Conservation (phyloP, 2,113 vertebrate species). For the Trinectes maculatus region DNA sequence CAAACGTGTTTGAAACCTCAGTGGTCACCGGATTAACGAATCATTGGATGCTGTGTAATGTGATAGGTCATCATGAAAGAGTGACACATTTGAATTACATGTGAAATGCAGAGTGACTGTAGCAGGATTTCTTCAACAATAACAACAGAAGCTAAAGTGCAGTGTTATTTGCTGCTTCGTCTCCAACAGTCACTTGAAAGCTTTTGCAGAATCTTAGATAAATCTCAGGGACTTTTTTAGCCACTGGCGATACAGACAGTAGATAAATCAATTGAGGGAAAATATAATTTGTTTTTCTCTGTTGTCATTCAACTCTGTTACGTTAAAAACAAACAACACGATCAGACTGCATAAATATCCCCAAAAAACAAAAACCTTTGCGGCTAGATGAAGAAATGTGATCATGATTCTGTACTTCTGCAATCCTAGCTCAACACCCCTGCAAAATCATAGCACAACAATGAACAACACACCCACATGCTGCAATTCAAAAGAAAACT, state of each 20-base stretch:
- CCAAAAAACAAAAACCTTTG: background rate
- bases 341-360: background rate
- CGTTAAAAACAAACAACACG: background rate
- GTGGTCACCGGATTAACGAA: constrained; percentile 20
- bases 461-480: constrained; percentile 50
- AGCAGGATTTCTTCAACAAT: constrained; percentile 39
- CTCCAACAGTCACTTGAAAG: background rate
- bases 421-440: constrained; percentile 30
- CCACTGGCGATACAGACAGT: background rate
- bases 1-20: constrained; percentile 20
- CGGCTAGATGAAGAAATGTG: constrained; percentile 1
- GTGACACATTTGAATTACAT: constrained; percentile 35
- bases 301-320: background rate
- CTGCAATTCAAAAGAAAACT: constrained; percentile 45
- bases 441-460: constrained; percentile 41
- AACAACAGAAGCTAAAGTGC: constrained; percentile 2
- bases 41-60: constrained; percentile 35
- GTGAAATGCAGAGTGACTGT: constrained; percentile 34
- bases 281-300: background rate
- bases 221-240: constrained; percentile 1
- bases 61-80: constrained; percentile 30
- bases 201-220: background rate
- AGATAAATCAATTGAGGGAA: constrained; percentile 12
- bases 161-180: constrained; percentile 5
- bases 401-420: constrained; percentile 29